phyloP scores from a whole-genome alignment of 2,797 vertebrate genomes.

The Sphenopsis melanotis region DNA sequence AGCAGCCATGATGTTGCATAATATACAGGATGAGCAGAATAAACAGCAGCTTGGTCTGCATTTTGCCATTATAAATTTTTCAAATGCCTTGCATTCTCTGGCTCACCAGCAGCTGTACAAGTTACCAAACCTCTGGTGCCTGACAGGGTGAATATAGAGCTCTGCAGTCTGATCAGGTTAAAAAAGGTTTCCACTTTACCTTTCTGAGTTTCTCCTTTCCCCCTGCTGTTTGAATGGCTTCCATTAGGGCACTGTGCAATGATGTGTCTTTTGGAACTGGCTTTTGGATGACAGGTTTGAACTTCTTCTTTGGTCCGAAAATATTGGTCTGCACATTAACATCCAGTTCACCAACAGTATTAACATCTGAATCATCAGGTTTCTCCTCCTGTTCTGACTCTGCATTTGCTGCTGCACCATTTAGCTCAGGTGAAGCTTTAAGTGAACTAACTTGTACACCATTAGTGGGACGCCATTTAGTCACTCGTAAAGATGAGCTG shows the following conservation, averaged over 20 bases:
- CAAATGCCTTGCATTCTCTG: not conserved
- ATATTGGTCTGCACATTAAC: slow-evolving; percentile 64
- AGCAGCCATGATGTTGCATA: not conserved
- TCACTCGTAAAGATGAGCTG: not conserved
- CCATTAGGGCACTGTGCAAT: slow-evolving; percentile 91
- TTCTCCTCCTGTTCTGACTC: slow-evolving; percentile 60
- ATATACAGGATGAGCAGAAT: not conserved
- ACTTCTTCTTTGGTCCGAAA: slow-evolving; percentile 92
- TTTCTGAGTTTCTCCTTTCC: slow-evolving; percentile 86
- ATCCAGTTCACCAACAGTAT: slow-evolving; percentile 43
- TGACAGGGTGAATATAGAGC: not conserved
- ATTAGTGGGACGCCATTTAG: not conserved
- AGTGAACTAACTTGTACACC: not conserved
- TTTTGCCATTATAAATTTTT: not conserved
- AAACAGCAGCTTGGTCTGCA: not conserved
- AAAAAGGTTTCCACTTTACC: slow-evolving; percentile 72
- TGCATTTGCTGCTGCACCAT: not conserved
- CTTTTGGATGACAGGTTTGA: slow-evolving; percentile 84
- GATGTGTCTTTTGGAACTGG: slow-evolving; percentile 83
- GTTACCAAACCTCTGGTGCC: not conserved
- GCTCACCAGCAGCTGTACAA: not conserved
- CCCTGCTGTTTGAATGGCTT: slow-evolving; percentile 87
- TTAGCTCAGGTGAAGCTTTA: not conserved
- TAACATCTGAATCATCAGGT: not conserved
- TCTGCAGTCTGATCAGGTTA: not conserved